These are phyloP conservation scores for Myopa testacea DNA, from an alignment of 2,888 invertebrate genomes.

Conservation along the genomic window DNA sequence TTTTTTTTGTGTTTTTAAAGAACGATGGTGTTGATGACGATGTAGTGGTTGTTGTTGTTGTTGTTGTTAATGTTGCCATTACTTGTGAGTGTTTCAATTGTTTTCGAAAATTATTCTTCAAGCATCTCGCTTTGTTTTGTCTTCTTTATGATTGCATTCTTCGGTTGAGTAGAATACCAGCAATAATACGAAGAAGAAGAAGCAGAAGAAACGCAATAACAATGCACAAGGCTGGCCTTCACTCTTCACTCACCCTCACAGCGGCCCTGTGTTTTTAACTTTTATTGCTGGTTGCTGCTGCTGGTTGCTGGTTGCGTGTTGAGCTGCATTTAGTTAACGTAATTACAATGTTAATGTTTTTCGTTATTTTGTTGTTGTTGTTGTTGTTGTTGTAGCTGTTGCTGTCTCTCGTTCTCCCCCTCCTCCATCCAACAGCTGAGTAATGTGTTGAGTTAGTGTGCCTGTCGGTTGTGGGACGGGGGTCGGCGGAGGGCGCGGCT, in stretches of 20 bases:
- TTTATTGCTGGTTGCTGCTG: slow-evolving; percentile 20
- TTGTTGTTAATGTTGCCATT: slow-evolving; percentile 10
- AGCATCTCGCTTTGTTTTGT: too few species aligned
- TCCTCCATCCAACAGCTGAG: not conserved
- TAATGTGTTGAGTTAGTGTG: not conserved
- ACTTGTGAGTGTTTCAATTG: slow-evolving; percentile 5
- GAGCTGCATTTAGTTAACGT: slow-evolving; percentile 39
- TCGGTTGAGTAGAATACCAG: not conserved
- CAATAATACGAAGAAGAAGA: not conserved
- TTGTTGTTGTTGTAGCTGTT: not conserved
- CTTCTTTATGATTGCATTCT: too few species aligned
- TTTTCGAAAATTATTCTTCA: not conserved
- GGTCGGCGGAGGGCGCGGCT: not conserved
- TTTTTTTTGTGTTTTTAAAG: too few species aligned
- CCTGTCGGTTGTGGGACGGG: not conserved
- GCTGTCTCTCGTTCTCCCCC: too few species aligned
- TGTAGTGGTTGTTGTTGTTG: slow-evolving; percentile 11
- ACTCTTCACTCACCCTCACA: not conserved
- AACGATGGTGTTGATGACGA: not conserved
- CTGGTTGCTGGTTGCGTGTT: slow-evolving; percentile 34
- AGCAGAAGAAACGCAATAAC: too few species aligned
- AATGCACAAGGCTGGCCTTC: not conserved
- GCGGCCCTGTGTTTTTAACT: not conserved
- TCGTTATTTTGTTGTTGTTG: not conserved
- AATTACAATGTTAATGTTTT: slow-evolving; percentile 42